Base-by-base conservation (phyloP, 2,113 vertebrate species). In the Lagopus muta region DNA sequence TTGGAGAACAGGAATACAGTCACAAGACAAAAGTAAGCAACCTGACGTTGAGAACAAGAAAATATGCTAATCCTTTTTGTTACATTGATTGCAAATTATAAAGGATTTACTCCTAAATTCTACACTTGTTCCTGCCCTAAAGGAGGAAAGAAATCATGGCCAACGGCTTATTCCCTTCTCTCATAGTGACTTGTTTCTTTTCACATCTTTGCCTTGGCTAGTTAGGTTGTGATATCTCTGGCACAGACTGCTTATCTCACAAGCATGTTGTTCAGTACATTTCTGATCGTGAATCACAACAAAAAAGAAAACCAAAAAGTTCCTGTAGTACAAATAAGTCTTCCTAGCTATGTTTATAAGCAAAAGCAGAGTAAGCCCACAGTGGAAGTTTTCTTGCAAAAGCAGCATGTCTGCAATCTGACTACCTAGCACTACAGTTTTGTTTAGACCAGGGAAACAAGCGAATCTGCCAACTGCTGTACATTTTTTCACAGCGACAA, bases 401-500 rank as follows among this genome's bases (percentile, higher is more conserved):
- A 86, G 52, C 73, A 55, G 78, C 81, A 34, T 22, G 28, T 47
- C 69, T 28, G 64, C 66, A 66, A n/a, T 38, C 80, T 82, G 84
- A 86, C 71, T 92, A 77, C 72, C 82, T 86, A 82, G 65, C 38
- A 57, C 19, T 58, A 57, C n/a, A 45, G 66, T 96, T 96, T 96
- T 94, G 89, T 90, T 94, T 86, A 96, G 96, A 93, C 94, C 94
- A 84, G 69, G 66, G 89, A 95, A 93, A 55, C 70, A 91, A 93
- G 70, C 43, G 47, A 89, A 96, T 88, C 94, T 93, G 93, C 72
- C 93, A 96, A 96, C 91, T 95, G 81, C 95, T 94, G 97, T 94
- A 97, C 66, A 93, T 96, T 96, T 97, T 94, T 96, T 92, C 87
- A 95, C 88, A 91, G 87, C 92, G 84, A 96, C 90, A 97, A 97